These are phyloP conservation scores for Maniola jurtina DNA, from an alignment of 1,140 invertebrate genomes.

Conservation along the genomic window DNA sequence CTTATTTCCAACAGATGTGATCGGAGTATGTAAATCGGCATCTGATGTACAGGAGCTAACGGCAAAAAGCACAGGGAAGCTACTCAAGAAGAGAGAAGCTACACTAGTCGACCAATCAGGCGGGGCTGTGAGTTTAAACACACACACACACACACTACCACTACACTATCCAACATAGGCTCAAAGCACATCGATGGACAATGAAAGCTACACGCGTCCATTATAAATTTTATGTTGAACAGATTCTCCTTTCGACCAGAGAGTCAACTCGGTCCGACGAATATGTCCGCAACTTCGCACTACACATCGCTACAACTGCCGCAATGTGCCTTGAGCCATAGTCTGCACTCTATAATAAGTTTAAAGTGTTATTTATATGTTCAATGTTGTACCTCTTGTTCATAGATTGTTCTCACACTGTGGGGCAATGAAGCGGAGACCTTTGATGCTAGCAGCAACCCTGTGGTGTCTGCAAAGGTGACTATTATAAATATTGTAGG, in stretches of 20 bases:
- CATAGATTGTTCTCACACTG: constrained; percentile 83
- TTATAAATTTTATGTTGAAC: too few relatives aligned
- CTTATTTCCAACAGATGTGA: constrained; percentile 84
- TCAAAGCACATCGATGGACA: too few relatives aligned
- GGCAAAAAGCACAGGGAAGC: constrained; percentile 86
- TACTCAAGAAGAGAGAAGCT: constrained; percentile 94
- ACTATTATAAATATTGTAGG: background rate
- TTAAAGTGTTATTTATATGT: background rate
- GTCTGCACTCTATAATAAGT: too few relatives aligned
- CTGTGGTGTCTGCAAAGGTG: constrained; percentile 91
- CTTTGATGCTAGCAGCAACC: constrained; percentile 87
- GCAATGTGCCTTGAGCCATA: too few relatives aligned
- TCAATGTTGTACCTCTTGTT: constrained; percentile 69
- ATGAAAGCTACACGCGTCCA: too few relatives aligned
- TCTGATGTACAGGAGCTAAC: constrained; percentile 87
- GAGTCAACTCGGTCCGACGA: too few relatives aligned
- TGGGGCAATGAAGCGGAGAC: constrained; percentile 92
- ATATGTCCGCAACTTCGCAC: too few relatives aligned
- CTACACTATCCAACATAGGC: too few relatives aligned
- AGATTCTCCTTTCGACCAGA: too few relatives aligned
- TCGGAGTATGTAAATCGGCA: constrained; percentile 91
- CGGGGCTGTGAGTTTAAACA: constrained; percentile 82
- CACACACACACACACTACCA: background rate
- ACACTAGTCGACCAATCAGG: constrained; percentile 92
- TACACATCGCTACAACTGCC: too few relatives aligned